Evolutionary conservation across 2,797 vertebrate genomes (phyloP), one percentile per base, ranked within the genome.

Genomic region (Hemibagrus guttatus): DNA sequence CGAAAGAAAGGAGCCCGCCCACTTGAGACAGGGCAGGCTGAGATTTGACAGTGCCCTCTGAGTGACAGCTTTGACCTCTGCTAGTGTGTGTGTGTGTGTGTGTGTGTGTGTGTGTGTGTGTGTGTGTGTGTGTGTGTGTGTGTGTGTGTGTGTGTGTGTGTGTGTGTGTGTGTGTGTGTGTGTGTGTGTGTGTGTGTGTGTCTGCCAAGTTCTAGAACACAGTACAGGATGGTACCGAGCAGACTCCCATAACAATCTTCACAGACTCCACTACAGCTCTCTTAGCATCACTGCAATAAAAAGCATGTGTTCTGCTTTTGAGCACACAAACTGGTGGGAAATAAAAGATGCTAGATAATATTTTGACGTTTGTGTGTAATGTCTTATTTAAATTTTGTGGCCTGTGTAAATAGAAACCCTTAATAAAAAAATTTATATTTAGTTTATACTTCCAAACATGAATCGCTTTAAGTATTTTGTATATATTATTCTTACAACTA

Each of bases 51-150:
- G 92, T 95, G 95, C 94, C 94, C 95, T 95, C 94, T 93, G 93
- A 94, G 94, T 95, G 94, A 95, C 95, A 95, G 93, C 91, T 94
- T 93, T 95, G 95, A 96, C 96, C 95, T 95, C 94, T 68, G 90
- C 94, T 39, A 4, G 42, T 74, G 56, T 81, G 66, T 81, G 87
- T 84, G 86, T 82, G 85, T 56, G 64, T 91, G 93, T 92, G 94
- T 92, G 92, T 91, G 91, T 92, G 92, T 92, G 91, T 93, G 31
- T 26, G 39, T 54, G 80, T 86, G 66, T 46, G 66, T 63, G 66
- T 82, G 39, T 49, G 75, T 68, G 59, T n/a, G n/a, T 42, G 49
- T 59, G 64, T 85, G 76, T 58, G 64, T 69, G 63, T 85, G 63
- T 58, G 68, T 59, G 49, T 69, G 64, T 71, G 86, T 80, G 85